Base-by-base conservation (phyloP, 1,140 invertebrate genomes). In the Sarcophaga bullata region DNA sequence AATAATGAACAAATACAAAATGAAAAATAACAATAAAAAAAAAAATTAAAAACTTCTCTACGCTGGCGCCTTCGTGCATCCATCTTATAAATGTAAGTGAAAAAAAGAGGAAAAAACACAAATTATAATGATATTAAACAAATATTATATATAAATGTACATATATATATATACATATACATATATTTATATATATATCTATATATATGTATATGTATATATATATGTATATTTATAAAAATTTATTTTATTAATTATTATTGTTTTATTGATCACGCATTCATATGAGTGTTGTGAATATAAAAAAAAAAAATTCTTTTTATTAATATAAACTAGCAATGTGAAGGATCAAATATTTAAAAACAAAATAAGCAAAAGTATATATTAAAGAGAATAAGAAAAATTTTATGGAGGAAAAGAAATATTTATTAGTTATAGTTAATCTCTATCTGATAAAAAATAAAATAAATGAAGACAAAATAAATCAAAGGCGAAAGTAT, bases 401-500 rank as follows among this genome's bases (percentile, higher is more conserved):
- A 75, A 84, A 81, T 37, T 37, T 37, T 37, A 37, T 37, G 25
- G 4, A 37, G 4, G 25, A 81, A 81, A 76, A 76, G 72, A 83
- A 82, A 82, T 83, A 84, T 81, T 85, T 84, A 68, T 80, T 80
- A 80, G 58, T 58, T 62, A 62, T 62, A 80, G 58, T 68, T 62
- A 80, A 80, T 68, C n/a, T 68, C n/a, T 68, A 68, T 68, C 54
- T 58, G 54, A 58, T 19, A 80, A 58, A 54, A 58, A 80, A 54
- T 58, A 48, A 37, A 76, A 76, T 8, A 76, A 76, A 76, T 46
- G 10, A 58, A 80, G 54, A 80, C 19, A 62, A 62, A 58, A 58
- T 46, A 58, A 80, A 80, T 80, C 80, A 68, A 80, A 47, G 85
- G 86, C 87, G 87, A 89, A 87, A 87, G 86, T 86, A 86, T 89